phyloP scores from a whole-genome alignment of 2,888 invertebrate species.

The Agyllia agylla region DNA sequence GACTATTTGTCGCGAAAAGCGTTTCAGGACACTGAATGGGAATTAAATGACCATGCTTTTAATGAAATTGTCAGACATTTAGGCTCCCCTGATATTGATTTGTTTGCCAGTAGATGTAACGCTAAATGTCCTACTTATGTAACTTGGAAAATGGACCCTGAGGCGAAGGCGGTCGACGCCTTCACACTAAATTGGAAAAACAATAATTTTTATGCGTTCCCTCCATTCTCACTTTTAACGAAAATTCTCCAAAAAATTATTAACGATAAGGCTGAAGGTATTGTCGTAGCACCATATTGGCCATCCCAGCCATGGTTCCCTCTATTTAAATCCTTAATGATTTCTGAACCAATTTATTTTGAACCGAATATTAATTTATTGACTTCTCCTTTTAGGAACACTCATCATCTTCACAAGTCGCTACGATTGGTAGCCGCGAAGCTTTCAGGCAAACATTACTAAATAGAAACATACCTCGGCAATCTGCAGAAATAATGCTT shows the following conservation, averaged over 20 bases:
- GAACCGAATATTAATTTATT: not conserved
- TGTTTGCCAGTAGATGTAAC: constrained; percentile 45
- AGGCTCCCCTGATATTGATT: constrained; percentile 19
- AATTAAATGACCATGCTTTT: constrained; percentile 10
- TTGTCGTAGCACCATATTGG: constrained; percentile 63
- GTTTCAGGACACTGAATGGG: constrained; percentile 48
- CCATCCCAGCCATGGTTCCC: constrained; percentile 36
- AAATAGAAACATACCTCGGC: not conserved
- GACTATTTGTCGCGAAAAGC: constrained; percentile 24
- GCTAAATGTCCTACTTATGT: constrained; percentile 36
- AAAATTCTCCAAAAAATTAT: constrained; percentile 53
- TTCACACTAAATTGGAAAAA: constrained; percentile 44
- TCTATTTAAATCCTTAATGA: not conserved
- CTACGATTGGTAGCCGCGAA: constrained; percentile 29
- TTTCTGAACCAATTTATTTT: not conserved
- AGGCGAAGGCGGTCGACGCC: constrained; percentile 33
- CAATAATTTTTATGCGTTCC: constrained; percentile 53
- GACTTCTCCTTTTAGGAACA: not conserved
- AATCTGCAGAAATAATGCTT: constrained; percentile 35
- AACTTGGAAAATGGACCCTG: constrained; percentile 37
- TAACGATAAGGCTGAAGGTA: constrained; percentile 45
- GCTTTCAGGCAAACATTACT: constrained; percentile 5
- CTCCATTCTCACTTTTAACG: constrained; percentile 33
- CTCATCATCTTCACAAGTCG: constrained; percentile 10
- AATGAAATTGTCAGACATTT: not conserved